Evolutionary conservation across 2,113 vertebrate genomes (phyloP), one percentile per base, ranked within the genome.

Genomic region (Planiliza haematocheilus): DNA sequence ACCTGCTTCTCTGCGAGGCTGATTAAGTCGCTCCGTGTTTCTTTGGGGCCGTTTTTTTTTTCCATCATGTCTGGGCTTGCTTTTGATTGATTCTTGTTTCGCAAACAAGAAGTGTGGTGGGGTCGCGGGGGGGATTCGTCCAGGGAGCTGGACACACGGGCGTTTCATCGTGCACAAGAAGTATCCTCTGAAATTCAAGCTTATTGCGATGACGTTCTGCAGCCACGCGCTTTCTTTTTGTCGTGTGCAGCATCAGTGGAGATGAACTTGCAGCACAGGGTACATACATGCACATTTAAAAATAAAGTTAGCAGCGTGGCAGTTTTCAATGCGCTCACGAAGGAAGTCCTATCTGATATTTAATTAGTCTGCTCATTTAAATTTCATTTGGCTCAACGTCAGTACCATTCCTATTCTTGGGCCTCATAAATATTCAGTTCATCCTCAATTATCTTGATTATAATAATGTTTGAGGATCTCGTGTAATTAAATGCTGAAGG

Each of bases 391-490:
- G 8, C 12, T 58, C 53, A 70, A 72, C 65, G 62, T 18, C 45
- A 53, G 50, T 66, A 49, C 67, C 30, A 63, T 70, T 82, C 58
- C 78, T 70, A 63, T 78, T 83, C 39, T 60, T 75, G 51, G 73
- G 39, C 36, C 50, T 84, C 48, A 78, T 83, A 82, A 79, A 90
- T 87, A 86, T 91, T 88, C 74, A 88, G 56, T 63, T 67, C 45
- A 62, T 79, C 78, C 77, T 55, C 84, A 84, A 92, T 90, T 76
- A 88, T 86, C 72, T 76, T 76, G 64, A 89, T 88, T 81, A 79
- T 89, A 84, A 88, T 87, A 83, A 71, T 84, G 77, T 91, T 77
- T 58, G 67, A 75, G 46, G 81, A 66, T 90, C 61, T 65, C 65
- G 46, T 77, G 82, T 82, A 73, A 92, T 91, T 83, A 88, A 79